phyloP scores from a whole-genome alignment of 2,113 vertebrate species.

The Pelobates fuscus region DNA sequence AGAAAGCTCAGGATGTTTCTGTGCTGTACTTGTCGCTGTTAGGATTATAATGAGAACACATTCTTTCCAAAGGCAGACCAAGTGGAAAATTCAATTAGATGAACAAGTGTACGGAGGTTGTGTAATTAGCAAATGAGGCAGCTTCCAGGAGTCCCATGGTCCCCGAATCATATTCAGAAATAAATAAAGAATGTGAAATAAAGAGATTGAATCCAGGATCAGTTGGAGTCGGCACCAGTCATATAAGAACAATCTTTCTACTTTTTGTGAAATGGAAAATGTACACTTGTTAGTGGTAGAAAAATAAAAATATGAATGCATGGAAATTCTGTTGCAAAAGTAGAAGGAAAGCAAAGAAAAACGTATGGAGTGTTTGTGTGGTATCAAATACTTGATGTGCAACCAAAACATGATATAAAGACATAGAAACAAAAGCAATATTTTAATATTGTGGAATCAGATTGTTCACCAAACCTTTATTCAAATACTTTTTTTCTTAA shows the following conservation, averaged over 20 bases:
- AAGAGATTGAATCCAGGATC: slow-evolving; percentile 12
- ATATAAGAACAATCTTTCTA: neutral
- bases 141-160: slow-evolving; percentile 52
- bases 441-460: too few relatives aligned
- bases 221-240: neutral
- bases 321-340: neutral
- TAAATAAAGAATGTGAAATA: slow-evolving; percentile 15
- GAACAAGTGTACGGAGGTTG: slow-evolving; percentile 53
- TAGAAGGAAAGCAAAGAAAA: neutral
- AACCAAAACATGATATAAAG: too few relatives aligned
- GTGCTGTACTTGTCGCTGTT: slow-evolving; percentile 48
- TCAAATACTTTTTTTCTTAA: too few relatives aligned
- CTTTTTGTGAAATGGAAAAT: neutral
- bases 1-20: slow-evolving; percentile 52
- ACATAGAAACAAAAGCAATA: too few relatives aligned
- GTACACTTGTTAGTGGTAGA: neutral
- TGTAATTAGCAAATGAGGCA: slow-evolving; percentile 55
- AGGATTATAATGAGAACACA: slow-evolving; percentile 57
- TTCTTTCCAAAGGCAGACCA: slow-evolving; percentile 51
- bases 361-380: too few relatives aligned
- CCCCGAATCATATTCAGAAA: slow-evolving; percentile 6
- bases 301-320: neutral
- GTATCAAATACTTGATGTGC: too few relatives aligned
- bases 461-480: too few relatives aligned
- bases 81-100: slow-evolving; percentile 62